These are phyloP conservation scores for Pyxicephalus adspersus DNA, from an alignment of 2,113 vertebrate genomes.

Conservation along the genomic window DNA sequence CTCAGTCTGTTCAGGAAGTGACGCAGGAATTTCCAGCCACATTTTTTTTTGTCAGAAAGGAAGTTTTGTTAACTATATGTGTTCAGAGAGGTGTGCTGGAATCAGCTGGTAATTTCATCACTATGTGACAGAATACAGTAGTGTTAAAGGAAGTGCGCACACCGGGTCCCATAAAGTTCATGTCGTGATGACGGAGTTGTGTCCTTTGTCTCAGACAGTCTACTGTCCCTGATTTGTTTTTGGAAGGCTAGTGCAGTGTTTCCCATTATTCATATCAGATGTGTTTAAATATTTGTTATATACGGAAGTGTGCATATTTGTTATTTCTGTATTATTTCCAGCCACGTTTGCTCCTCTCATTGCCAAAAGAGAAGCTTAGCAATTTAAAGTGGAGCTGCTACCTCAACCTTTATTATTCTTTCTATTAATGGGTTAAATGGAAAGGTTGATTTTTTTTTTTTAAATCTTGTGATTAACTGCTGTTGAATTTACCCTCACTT, in stretches of 20 bases:
- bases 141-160: slow-evolving; percentile 46
- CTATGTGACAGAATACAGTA: background rate
- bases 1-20: slow-evolving; percentile 2
- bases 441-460: too few relatives aligned
- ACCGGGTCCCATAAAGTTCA: slow-evolving; percentile 10
- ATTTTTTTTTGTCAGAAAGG: background rate
- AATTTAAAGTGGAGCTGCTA: too few relatives aligned
- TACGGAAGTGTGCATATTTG: background rate
- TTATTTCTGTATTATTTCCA: background rate
- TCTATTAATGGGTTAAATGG: too few relatives aligned
- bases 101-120: background rate
- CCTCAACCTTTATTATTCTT: too few relatives aligned
- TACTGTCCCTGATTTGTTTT: slow-evolving; percentile 18
- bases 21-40: background rate
- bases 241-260: background rate
- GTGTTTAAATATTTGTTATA: background rate
- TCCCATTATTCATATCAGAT: background rate
- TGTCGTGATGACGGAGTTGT: background rate
- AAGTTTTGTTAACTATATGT: slow-evolving; percentile 21
- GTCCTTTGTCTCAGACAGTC: slow-evolving; percentile 4
- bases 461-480: too few relatives aligned
- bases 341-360: background rate
- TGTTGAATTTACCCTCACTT: too few relatives aligned
- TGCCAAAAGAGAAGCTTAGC: background rate
- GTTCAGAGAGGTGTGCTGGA: background rate